Conservation (phyloP, 2,888 invertebrate species). For the Caenorhabditis japonica region DNA sequence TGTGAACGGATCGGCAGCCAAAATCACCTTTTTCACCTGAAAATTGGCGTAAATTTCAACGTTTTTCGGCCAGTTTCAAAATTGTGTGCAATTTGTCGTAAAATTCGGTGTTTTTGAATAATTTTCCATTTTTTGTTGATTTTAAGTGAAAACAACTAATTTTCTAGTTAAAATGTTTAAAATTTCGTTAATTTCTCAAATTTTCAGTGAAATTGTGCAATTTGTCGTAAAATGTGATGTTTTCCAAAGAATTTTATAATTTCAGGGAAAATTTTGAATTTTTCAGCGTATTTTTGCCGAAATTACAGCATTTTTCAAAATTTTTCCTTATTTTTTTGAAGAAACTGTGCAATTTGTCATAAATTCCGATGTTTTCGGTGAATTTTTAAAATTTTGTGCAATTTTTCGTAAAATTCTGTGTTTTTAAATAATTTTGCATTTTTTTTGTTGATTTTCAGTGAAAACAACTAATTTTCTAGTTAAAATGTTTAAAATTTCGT, state of each 20-base stretch:
- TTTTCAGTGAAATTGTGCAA: background rate
- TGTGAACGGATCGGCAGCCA: slow-evolving; percentile 95
- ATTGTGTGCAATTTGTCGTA: background rate
- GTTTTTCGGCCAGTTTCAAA: background rate
- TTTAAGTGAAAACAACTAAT: slow-evolving; percentile 1
- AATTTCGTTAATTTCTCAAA: background rate
- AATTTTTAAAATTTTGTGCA: background rate
- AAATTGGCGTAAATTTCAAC: slow-evolving; percentile 9
- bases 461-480: background rate
- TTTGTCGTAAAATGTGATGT: no score
- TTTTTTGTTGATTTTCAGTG: background rate
- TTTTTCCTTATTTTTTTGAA: no score
- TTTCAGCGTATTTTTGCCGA: no score
- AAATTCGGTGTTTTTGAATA: background rate
- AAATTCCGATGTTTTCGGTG: background rate
- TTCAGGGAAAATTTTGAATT: no score
- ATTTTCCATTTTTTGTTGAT: background rate
- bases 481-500: background rate
- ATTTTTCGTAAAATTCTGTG: background rate
- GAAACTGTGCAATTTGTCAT: slow-evolving; percentile 30
- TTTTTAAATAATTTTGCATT: background rate
- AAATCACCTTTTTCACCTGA: slow-evolving; percentile 85
- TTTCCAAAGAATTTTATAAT: no score
- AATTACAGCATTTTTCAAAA: no score
- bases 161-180: background rate